Base-by-base conservation (phyloP, 2,888 invertebrate genomes). In the Drosophila austrosaltans region DNA sequence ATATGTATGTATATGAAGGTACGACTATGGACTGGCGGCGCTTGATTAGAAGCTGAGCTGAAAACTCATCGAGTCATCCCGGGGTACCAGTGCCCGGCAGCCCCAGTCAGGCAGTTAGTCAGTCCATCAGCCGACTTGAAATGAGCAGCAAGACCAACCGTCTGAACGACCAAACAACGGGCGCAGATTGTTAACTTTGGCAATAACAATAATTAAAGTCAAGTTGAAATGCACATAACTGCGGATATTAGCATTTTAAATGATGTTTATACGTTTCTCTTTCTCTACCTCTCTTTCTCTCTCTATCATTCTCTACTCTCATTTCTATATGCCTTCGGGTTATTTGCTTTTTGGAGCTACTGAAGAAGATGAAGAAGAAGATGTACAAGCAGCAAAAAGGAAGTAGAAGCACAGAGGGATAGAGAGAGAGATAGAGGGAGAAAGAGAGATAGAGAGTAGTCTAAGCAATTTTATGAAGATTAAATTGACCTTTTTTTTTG, bases 171-270 rank as follows among this genome's bases (percentile, higher is more conserved):
- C 48, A 25, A 48, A 6, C 48, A 48, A 48, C 48, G 48, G 48
- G 77, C 69, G 79, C 81, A 87, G 89, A 88, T 90, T 89, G 89
- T 90, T 90, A 89, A 89, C 90, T 90, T 89, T 81, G 88, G 87
- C 90, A 88, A 90, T 90, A 90, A 90, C 90, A 89, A 90, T 90
- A 90, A 90, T 90, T 90, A 90, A 90, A 90, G 89, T 87, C 87
- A 81, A 90, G 87, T 89, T 89, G 89, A 83, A 90, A 90, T 85
- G 87, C 86, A 89, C 89, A 89, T 88, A 90, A 90, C 89, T 80
- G 82, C 82, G 86, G 86, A 85, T 87, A 90, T 90, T 90, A 90
- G 89, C 90, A 90, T 90, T 90, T 90, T 87, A 88, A 90, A 90
- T 88, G 89, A 87, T 89, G 87, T 86, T 89, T 85, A 82, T 88